Evolutionary conservation across 2,113 vertebrate species (phyloP), one percentile per base, ranked within the genome.

Genomic region (Larimichthys crocea): DNA sequence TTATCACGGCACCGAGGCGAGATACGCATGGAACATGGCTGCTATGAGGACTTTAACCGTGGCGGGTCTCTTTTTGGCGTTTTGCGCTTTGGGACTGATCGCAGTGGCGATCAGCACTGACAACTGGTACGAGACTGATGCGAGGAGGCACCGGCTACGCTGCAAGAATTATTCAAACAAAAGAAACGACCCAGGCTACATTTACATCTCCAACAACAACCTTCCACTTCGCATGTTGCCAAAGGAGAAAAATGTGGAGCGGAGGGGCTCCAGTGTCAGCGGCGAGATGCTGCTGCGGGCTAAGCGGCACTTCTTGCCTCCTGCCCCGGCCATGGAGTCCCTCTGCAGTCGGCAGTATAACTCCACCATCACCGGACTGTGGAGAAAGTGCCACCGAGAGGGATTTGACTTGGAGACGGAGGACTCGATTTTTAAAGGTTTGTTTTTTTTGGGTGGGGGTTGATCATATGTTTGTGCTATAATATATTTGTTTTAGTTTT

Each of bases 41-140:
- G 96, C 96, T 74, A 96, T 96, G 96, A 96, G 96, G 95, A 95
- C 96, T 90, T 94, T 97, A 94, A 97, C 96, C 86, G 96, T 94
- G 87, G 94, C 96, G 2, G 97, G 96, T 69, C 94, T 97, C 82
- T 94, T 95, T 80, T 89, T 97, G 94, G 96, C 97, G n/a, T 95
- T 97, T 82, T 96, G 96, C 80, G 96, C 97, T 20, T 89, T 97
- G 80, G 96, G 95, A 42, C 94, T 97, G 68, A 94, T 97, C 64
- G 93, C 96, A 14, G 92, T 97, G 57, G 96, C 97, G 64, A 96
- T 97, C 85, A 95, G 97, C 91, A 97, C 97, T n/a, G 96, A 97
- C 92, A 95, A 96, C 86, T 97, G 97, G 96, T 97, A 97, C 87
- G 96, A 97, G 94, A 97, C 96, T 5, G 97, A 97, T 84, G 97